Percentiles rank a stretch among this genome's conserved stretches.
Evolutionary conservation across 2,113 vertebrate genomes (phyloP).

Genomic region (Perccottus glenii): DNA sequence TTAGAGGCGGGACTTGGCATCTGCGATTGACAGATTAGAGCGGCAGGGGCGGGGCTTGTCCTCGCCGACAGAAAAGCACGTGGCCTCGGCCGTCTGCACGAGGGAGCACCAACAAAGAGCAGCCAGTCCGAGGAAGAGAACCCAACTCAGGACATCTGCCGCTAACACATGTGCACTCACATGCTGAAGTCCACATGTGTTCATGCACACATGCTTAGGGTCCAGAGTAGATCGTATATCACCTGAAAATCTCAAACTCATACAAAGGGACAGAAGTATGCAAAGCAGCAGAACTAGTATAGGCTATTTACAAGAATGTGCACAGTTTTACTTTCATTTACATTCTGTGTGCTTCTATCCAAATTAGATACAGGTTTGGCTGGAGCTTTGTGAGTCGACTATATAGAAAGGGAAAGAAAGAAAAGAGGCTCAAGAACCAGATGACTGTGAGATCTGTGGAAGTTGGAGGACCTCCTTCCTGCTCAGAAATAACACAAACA

Average conservation of each 20-base stretch:
- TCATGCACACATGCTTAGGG: slow-evolving; percentile 32
- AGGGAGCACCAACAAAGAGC: slow-evolving; percentile 78
- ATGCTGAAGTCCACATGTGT: slow-evolving; percentile 54
- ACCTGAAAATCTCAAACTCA: slow-evolving; percentile 36
- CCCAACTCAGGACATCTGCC: slow-evolving; percentile 72
- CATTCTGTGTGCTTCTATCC: no score
- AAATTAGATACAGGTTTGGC: slow-evolving; percentile 6
- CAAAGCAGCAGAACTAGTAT: slow-evolving; percentile 2
- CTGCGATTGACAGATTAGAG: slow-evolving; percentile 68
- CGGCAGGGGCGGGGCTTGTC: slow-evolving; percentile 40
- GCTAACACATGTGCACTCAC: slow-evolving; percentile 50
- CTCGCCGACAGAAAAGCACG: slow-evolving; percentile 68
- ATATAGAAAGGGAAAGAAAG: slow-evolving; percentile 18
- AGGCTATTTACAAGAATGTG: neutral
- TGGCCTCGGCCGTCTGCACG: slow-evolving; percentile 71
- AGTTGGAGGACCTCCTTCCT: slow-evolving; percentile 47
- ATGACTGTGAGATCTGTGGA: slow-evolving; percentile 26
- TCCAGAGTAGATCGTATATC: slow-evolving; percentile 42
- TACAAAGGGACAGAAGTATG: slow-evolving; percentile 6
- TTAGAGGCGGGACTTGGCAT: slow-evolving; percentile 50
- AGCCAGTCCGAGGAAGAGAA: slow-evolving; percentile 60
- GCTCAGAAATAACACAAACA: slow-evolving; percentile 49
- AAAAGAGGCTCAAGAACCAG: slow-evolving; percentile 5
- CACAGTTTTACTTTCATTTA: neutral
- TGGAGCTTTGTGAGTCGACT: no score